These are phyloP conservation scores for Dromas ardeola DNA, from an alignment of 2,113 vertebrate genomes.

Conservation along the genomic window DNA sequence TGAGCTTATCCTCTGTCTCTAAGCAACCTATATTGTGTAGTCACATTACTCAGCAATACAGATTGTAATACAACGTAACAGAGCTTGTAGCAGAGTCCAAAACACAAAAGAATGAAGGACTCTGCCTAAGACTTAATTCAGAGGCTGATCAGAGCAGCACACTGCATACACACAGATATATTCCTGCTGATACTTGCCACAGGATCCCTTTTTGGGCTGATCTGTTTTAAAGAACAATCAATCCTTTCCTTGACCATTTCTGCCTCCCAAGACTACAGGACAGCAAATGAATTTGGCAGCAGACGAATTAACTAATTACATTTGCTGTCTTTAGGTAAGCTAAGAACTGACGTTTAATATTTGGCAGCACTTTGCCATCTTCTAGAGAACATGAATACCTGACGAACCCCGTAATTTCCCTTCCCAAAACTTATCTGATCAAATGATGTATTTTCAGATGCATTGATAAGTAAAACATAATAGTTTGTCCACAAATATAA, in stretches of 20 bases:
- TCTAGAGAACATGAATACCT: background rate
- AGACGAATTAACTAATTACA: background rate
- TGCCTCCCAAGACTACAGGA: background rate
- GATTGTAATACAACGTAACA: background rate
- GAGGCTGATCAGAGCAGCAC: background rate
- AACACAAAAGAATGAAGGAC: background rate
- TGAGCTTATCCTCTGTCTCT: background rate
- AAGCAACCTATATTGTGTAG: background rate
- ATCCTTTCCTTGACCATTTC: background rate
- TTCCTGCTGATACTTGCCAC: fast-evolving
- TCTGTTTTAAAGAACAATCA: background rate
- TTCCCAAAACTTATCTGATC: background rate
- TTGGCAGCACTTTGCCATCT: background rate
- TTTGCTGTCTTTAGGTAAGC: background rate
- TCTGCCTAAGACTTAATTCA: background rate
- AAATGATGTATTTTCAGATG: background rate
- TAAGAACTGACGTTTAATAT: background rate
- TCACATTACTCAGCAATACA: background rate
- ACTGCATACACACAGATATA: background rate
- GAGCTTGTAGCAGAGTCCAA: background rate
- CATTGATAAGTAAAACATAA: background rate
- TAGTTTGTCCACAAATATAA: background rate
- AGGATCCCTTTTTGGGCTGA: background rate
- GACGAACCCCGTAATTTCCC: background rate
- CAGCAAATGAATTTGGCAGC: background rate